Percentiles rank a stretch among this genome's conserved stretches.
Conservation (phyloP, 2,888 invertebrate species). For the Acleris sparsana region DNA sequence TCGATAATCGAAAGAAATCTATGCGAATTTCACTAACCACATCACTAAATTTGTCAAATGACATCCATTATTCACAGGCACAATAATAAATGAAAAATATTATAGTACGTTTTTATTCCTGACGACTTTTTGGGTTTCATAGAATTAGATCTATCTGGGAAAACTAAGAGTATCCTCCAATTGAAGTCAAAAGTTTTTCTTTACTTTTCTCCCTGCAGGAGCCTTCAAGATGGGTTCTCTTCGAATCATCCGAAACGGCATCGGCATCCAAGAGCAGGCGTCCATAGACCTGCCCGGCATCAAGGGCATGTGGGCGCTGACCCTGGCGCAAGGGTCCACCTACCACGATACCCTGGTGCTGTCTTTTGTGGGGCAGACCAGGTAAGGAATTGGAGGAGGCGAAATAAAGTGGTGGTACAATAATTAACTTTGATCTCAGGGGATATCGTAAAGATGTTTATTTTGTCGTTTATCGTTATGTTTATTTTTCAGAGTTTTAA, state of each 20-base stretch:
- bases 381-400: conserved; percentile 61
- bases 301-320: conserved; percentile 98
- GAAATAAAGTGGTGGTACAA: neutral
- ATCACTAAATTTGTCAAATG: too few relatives aligned
- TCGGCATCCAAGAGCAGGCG: conserved; percentile 99
- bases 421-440: too few relatives aligned
- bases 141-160: too few relatives aligned
- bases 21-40: too few relatives aligned
- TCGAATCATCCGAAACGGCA: conserved; percentile 98
- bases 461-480: too few relatives aligned
- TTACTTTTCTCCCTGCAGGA: conserved; percentile 67
- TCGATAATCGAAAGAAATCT: too few relatives aligned
- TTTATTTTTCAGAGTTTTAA: conserved; percentile 86
- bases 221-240: conserved; percentile 98
- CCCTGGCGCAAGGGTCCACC: conserved; percentile 70
- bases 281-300: conserved; percentile 98
- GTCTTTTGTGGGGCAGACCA: conserved; percentile 98
- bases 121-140: too few relatives aligned
- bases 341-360: conserved; percentile 96
- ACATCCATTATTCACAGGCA: too few relatives aligned
- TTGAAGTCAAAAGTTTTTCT: neutral
- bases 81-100: too few relatives aligned
- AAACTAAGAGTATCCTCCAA: too few relatives aligned
- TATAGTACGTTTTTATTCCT: too few relatives aligned
- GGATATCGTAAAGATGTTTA: too few relatives aligned